Conservation (phyloP, 2,113 vertebrate genomes). For the Heterochromis multidens region DNA sequence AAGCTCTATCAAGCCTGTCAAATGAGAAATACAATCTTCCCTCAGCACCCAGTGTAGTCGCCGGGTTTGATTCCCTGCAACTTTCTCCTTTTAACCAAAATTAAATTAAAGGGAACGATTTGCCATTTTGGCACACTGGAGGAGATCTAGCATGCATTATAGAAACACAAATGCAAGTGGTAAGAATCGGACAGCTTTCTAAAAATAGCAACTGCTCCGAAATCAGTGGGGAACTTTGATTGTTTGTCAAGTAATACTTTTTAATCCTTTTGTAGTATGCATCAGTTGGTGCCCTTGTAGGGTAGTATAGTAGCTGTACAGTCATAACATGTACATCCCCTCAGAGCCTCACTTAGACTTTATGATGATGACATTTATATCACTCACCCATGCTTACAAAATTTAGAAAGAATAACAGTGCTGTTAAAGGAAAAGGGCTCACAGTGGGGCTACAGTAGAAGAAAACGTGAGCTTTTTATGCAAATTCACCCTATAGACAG, state of each 20-base stretch:
- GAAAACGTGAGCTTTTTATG: too few species aligned
- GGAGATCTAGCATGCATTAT: accelerated
- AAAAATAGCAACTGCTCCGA: not conserved
- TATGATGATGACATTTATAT: too few species aligned
- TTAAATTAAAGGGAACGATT: accelerated
- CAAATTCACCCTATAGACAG: too few species aligned
- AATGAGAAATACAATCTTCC: not conserved
- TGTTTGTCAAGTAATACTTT: accelerated
- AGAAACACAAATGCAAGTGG: not conserved
- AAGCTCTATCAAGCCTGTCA: too few species aligned
- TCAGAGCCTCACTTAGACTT: too few species aligned
- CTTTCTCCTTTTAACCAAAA: not conserved
- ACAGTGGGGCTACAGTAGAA: too few species aligned
- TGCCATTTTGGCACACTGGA: not conserved
- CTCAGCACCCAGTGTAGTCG: accelerated
- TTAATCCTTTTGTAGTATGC: not conserved
- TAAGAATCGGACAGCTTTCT: not conserved
- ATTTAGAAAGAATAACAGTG: too few species aligned
- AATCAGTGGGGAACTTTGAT: not conserved
- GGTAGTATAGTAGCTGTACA: too few species aligned
- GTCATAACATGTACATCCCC: too few species aligned
- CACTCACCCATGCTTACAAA: too few species aligned
- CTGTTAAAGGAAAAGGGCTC: too few species aligned
- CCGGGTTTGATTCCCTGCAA: not conserved
- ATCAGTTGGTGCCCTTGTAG: not conserved